These are phyloP conservation scores for Beroe forskalii DNA, from an alignment of 37 sponge, comb jelly and placozoan species.

Conservation along the genomic window DNA sequence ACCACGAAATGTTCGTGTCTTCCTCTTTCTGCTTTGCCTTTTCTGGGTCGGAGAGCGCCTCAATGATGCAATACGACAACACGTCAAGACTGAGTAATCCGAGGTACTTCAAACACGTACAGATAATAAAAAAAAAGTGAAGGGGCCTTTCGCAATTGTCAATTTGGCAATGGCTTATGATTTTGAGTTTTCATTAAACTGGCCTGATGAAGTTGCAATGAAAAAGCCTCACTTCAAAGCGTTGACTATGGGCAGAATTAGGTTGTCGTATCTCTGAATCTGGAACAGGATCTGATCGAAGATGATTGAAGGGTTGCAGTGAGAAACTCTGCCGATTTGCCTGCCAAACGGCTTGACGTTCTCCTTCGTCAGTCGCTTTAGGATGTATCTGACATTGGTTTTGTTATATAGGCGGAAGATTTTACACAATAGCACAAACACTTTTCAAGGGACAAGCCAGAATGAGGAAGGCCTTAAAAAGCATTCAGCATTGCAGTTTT, in stretches of 20 bases:
- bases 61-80: slow-evolving; percentile 85
- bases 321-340: slow-evolving; percentile 91
- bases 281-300: slow-evolving; percentile 95
- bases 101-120: neutral
- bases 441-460: no score
- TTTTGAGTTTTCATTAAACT: no score
- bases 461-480: no score
- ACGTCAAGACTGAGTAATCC: neutral
- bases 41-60: slow-evolving; percentile 89
- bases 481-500: no score
- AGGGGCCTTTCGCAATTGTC: no score
- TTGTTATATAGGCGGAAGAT: no score
- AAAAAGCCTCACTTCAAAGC: slow-evolving; percentile 81
- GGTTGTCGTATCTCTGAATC: slow-evolving; percentile 91
- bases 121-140: no score
- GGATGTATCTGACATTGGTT: slow-evolving; percentile 19
- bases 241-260: slow-evolving; percentile 93
- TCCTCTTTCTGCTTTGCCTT: slow-evolving; percentile 92
- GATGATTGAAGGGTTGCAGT: slow-evolving; percentile 92
- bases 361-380: slow-evolving; percentile 92
- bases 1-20: slow-evolving; percentile 91
- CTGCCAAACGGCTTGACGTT: slow-evolving; percentile 95
- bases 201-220: no score
- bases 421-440: no score
- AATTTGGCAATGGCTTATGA: no score